Percentiles rank a stretch among this genome's conserved stretches.
Evolutionary conservation across 2,888 invertebrate species (phyloP).

Genomic region (Cataglyphis albicans): DNA sequence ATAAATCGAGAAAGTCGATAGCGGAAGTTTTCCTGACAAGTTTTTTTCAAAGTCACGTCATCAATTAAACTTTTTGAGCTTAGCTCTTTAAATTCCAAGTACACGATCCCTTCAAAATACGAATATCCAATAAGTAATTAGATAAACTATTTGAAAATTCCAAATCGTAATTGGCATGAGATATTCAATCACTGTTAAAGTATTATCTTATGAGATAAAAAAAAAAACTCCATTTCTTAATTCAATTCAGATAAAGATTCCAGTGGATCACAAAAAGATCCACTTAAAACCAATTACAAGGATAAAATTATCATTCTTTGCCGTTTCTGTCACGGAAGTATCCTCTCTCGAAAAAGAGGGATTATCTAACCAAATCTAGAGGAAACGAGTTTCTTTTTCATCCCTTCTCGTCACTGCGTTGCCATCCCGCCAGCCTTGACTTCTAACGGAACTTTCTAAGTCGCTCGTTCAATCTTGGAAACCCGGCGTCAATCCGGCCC

Average conservation of each 20-base stretch:
- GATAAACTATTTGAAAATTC: background rate
- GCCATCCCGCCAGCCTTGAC: constrained; percentile 55
- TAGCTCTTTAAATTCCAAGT: constrained; percentile 20
- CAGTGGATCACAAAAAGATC: constrained; percentile 11
- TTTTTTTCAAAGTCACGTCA: constrained; percentile 34
- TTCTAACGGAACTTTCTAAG: constrained; percentile 70
- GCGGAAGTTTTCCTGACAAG: constrained; percentile 26
- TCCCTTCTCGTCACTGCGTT: constrained; percentile 18
- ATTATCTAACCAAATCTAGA: constrained; percentile 76
- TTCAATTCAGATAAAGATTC: constrained; percentile 17
- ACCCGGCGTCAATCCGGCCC: constrained; percentile 57
- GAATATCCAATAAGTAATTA: constrained; percentile 27
- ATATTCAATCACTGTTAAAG: constrained; percentile 44
- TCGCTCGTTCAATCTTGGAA: constrained; percentile 74
- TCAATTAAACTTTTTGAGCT: constrained; percentile 43
- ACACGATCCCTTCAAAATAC: constrained; percentile 19
- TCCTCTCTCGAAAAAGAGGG: constrained; percentile 43
- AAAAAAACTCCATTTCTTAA: constrained; percentile 52
- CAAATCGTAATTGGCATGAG: constrained; percentile 7
- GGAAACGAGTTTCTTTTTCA: constrained; percentile 66
- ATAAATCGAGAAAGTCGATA: constrained; percentile 53
- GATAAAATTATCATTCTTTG: constrained; percentile 70
- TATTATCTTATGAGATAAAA: background rate
- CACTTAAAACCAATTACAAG: constrained; percentile 54
- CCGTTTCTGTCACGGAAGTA: constrained; percentile 36